phyloP scores from a whole-genome alignment of 2,113 vertebrate species.

The Callocephalon fimbriatum region DNA sequence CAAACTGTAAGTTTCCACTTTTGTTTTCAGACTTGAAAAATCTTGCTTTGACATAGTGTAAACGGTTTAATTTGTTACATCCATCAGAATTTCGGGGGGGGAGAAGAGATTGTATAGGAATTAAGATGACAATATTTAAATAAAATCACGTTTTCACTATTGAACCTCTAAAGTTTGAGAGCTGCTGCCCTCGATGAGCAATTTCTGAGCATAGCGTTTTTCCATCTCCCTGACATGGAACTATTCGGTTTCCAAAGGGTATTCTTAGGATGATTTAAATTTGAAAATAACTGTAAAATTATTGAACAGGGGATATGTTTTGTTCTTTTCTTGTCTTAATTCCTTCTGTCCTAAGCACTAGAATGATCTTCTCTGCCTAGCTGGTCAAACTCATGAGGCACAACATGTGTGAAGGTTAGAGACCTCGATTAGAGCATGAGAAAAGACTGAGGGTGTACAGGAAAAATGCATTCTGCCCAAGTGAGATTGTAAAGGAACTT shows the following conservation, averaged over 20 bases:
- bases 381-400: slow-evolving; percentile 54
- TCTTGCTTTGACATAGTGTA: slow-evolving; percentile 34
- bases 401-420: slow-evolving; percentile 25
- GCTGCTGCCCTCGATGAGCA: slow-evolving; percentile 58
- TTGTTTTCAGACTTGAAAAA: slow-evolving; percentile 60
- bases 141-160: slow-evolving; percentile 69
- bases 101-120: slow-evolving; percentile 65
- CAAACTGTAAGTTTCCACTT: slow-evolving; percentile 65
- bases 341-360: slow-evolving; percentile 33
- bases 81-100: slow-evolving; percentile 45
- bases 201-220: slow-evolving; percentile 19
- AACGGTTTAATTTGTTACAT: slow-evolving; percentile 53
- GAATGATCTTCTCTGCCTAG: slow-evolving; percentile 58
- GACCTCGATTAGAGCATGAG: slow-evolving; percentile 39
- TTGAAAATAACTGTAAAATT: slow-evolving; percentile 22
- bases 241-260: slow-evolving; percentile 9
- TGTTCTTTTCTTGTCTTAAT: slow-evolving; percentile 41
- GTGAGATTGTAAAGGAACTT: slow-evolving; percentile 7
- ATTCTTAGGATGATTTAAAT: slow-evolving; percentile 25
- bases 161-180: slow-evolving; percentile 64
- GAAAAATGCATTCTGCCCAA: slow-evolving; percentile 32
- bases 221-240: slow-evolving; percentile 18
- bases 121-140: slow-evolving; percentile 75
- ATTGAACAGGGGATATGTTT: slow-evolving; percentile 15
- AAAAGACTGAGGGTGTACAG: slow-evolving; percentile 47